Percentiles rank a stretch among this genome's conserved stretches.
Evolutionary conservation across 2,888 invertebrate genomes (phyloP).

Genomic region (Drosophila meridionalis): DNA sequence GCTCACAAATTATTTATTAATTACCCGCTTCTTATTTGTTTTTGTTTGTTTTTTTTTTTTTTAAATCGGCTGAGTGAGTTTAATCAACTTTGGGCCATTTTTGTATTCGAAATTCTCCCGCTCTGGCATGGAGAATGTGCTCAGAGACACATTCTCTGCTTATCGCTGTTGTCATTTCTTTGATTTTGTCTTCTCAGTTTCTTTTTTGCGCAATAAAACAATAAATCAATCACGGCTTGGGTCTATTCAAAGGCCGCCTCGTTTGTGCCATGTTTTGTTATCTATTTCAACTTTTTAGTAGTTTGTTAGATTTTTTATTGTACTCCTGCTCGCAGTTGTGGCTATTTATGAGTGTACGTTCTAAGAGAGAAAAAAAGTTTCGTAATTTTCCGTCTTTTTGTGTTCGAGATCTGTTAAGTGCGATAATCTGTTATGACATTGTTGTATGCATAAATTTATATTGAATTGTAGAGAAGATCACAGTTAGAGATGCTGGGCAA

Average conservation of each 20-base stretch:
- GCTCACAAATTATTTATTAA: slow-evolving; percentile 78
- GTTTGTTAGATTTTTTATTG: slow-evolving; percentile 55
- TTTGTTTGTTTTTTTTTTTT: slow-evolving; percentile 3
- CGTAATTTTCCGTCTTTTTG: slow-evolving; percentile 23
- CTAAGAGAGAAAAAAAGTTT: slow-evolving; percentile 22
- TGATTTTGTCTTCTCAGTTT: slow-evolving; percentile 20
- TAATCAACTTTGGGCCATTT: slow-evolving; percentile 32
- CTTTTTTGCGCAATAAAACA: slow-evolving; percentile 75
- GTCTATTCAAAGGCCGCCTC: slow-evolving; percentile 36
- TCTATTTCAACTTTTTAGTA: slow-evolving; percentile 67
- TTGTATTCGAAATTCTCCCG: slow-evolving; percentile 34
- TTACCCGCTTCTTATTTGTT: slow-evolving; percentile 47
- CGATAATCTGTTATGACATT: slow-evolving; percentile 57
- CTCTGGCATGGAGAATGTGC: slow-evolving; percentile 25
- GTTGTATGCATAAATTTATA: slow-evolving; percentile 55
- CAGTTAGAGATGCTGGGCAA: slow-evolving; percentile 54
- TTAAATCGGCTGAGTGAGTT: slow-evolving; percentile 8
- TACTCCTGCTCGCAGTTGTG: slow-evolving; percentile 35
- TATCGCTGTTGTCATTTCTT: slow-evolving; percentile 62
- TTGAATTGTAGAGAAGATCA: slow-evolving; percentile 52
- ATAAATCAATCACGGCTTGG: slow-evolving; percentile 73
- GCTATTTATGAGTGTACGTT: slow-evolving; percentile 46
- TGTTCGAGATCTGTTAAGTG: slow-evolving; percentile 63
- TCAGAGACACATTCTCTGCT: slow-evolving; percentile 49
- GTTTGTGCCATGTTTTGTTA: slow-evolving; percentile 49